Percentiles rank a stretch among this genome's conserved stretches.
Conservation (phyloP, 2,797 vertebrate genomes). For the Mormyrus proboscirostris region DNA sequence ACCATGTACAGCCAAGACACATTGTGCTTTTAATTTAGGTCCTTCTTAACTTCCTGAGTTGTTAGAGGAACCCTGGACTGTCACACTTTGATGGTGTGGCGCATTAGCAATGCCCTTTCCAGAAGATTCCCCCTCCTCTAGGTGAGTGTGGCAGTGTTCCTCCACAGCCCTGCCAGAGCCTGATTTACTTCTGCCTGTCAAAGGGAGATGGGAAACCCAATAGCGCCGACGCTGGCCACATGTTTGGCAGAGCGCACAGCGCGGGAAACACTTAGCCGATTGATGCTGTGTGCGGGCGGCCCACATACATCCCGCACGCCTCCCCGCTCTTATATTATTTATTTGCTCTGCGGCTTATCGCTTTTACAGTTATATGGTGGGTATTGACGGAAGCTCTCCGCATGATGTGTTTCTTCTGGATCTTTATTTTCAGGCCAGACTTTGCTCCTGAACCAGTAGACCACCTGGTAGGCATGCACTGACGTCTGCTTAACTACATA, state of each 20-base stretch:
- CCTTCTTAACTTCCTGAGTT: background rate
- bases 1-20: background rate
- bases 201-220: constrained; percentile 6
- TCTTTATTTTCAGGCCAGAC: background rate
- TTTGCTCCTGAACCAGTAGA: background rate
- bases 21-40: background rate
- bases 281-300: background rate
- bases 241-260: background rate
- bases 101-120: background rate
- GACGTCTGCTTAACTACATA: background rate
- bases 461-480: no score
- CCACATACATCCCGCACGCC: background rate
- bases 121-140: background rate
- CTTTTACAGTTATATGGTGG: constrained; percentile 5
- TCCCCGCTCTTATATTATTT: constrained; percentile 7
- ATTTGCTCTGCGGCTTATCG: constrained; percentile 7
- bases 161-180: background rate
- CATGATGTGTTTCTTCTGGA: background rate
- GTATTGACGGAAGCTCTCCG: background rate
- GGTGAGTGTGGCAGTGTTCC: background rate
- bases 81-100: background rate
- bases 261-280: constrained; percentile 5
- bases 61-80: background rate
- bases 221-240: background rate
- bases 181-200: constrained; percentile 4